A percentile compares a stretch with the other conserved stretches of the same genome.
These are phyloP conservation scores for Andrena praecox DNA, from an alignment of 2,888 invertebrate genomes.

Conservation along the genomic window DNA sequence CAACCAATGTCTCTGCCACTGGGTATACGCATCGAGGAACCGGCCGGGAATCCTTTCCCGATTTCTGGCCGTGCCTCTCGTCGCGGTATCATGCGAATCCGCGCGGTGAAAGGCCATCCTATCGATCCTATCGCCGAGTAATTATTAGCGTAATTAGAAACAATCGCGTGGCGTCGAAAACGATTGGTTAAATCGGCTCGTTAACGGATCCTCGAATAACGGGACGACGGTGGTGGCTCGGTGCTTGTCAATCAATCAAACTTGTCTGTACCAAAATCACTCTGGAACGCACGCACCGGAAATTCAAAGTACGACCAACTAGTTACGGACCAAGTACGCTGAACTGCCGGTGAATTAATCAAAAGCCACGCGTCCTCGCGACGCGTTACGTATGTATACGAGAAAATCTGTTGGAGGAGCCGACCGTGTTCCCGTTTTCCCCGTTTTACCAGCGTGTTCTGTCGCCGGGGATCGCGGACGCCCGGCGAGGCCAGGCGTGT, in stretches of 20 bases:
- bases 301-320: conserved; percentile 74
- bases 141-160: conserved; percentile 35
- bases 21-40: too few species aligned
- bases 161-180: conserved; percentile 37
- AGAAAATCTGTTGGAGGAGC: conserved; percentile 24
- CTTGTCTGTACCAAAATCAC: conserved; percentile 63
- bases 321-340: conserved; percentile 75
- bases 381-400: conserved; percentile 54
- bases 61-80: conserved; percentile 1
- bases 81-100: background rate
- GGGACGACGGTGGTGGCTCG: conserved; percentile 39
- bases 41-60: background rate
- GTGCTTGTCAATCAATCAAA: conserved; percentile 60
- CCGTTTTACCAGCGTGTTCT: conserved; percentile 8
- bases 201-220: conserved; percentile 35
- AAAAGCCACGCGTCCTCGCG: conserved; percentile 48
- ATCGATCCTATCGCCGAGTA: conserved; percentile 9
- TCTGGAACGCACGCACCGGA: conserved; percentile 58
- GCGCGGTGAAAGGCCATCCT: conserved; percentile 2
- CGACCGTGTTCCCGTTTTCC: background rate
- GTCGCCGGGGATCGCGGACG: background rate
- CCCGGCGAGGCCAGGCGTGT: conserved; percentile 50
- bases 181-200: conserved; percentile 40
- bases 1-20: too few species aligned
- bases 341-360: conserved; percentile 68